Percentiles rank a stretch among this genome's conserved stretches.
Conservation (phyloP, 2,888 invertebrate genomes). For the Bellardia bayeri region DNA sequence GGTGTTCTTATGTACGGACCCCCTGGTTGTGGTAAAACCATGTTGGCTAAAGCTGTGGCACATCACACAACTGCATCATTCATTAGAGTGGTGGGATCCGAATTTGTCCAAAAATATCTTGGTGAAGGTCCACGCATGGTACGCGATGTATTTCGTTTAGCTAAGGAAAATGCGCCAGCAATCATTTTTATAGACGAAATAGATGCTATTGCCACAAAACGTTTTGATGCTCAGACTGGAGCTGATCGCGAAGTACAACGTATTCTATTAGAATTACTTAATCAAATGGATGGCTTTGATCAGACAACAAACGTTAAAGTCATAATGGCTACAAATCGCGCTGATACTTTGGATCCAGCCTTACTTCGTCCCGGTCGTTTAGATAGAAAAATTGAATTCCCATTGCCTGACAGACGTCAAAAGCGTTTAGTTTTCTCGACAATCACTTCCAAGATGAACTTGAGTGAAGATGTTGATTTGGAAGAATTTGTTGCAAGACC, state of each 20-base stretch:
- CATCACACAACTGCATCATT: slow-evolving; percentile 99
- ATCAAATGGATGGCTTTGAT: slow-evolving; percentile 99
- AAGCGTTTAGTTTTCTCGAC: slow-evolving; percentile 99
- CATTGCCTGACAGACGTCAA: slow-evolving; percentile 93
- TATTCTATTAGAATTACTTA: slow-evolving; percentile 97
- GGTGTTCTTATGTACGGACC: slow-evolving; percentile 99
- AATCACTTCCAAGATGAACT: slow-evolving; percentile 98
- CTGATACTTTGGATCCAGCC: slow-evolving; percentile 99
- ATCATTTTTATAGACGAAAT: slow-evolving; percentile 99
- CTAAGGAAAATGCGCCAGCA: slow-evolving; percentile 99
- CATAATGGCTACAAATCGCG: slow-evolving; percentile 98
- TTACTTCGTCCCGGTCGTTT: slow-evolving; percentile 90
- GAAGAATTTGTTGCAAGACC: slow-evolving; percentile 99
- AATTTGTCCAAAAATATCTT: slow-evolving; percentile 99
- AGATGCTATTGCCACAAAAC: slow-evolving; percentile 99
- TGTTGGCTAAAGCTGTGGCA: slow-evolving; percentile 99
- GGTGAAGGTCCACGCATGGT: slow-evolving; percentile 99
- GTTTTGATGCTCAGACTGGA: slow-evolving; percentile 99
- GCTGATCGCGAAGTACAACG: slow-evolving; percentile 99
- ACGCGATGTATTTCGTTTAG: slow-evolving; percentile 98
- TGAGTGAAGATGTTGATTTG: slow-evolving; percentile 99
- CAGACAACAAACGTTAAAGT: slow-evolving; percentile 99
- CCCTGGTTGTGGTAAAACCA: slow-evolving; percentile 99
- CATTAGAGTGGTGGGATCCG: slow-evolving; percentile 99
- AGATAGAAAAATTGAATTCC: slow-evolving; percentile 99